These are phyloP conservation scores for Lagenorhynchus albirostris DNA, from an alignment of 2,113 vertebrate genomes.

Conservation along the genomic window DNA sequence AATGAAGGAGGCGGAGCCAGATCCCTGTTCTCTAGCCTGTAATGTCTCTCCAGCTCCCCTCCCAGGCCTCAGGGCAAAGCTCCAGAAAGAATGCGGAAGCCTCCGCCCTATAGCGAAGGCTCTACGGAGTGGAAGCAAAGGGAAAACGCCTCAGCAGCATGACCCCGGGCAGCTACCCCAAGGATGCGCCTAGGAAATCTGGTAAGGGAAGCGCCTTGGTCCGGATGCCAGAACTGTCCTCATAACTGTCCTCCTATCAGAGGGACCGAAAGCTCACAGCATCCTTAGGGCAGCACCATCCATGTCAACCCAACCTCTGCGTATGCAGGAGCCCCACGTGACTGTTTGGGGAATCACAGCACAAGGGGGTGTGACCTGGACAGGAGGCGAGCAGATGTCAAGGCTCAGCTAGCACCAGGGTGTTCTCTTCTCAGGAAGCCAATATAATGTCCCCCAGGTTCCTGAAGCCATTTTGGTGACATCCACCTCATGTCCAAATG, in stretches of 20 bases:
- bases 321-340: rapidly evolving
- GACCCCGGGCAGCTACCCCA: rapidly evolving
- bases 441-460: rapidly evolving
- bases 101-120: rapidly evolving
- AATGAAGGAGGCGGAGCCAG: no score
- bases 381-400: neutral
- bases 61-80: rapidly evolving
- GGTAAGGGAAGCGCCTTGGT: neutral
- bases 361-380: neutral
- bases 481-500: neutral
- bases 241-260: neutral
- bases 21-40: rapidly evolving
- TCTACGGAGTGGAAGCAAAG: rapidly evolving
- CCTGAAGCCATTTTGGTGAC: neutral
- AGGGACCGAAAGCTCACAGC: rapidly evolving
- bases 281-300: rapidly evolving
- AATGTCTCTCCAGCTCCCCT: neutral
- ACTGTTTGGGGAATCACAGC: neutral
- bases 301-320: rapidly evolving
- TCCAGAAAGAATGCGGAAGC: rapidly evolving
- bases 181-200: neutral
- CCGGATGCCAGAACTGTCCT: rapidly evolving
- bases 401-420: rapidly evolving
- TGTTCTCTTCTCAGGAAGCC: neutral
- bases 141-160: neutral